A percentile compares a stretch with the other conserved stretches of the same genome.
Conservation (phyloP, 2,888 invertebrate genomes). For the Diarsia rubi region DNA sequence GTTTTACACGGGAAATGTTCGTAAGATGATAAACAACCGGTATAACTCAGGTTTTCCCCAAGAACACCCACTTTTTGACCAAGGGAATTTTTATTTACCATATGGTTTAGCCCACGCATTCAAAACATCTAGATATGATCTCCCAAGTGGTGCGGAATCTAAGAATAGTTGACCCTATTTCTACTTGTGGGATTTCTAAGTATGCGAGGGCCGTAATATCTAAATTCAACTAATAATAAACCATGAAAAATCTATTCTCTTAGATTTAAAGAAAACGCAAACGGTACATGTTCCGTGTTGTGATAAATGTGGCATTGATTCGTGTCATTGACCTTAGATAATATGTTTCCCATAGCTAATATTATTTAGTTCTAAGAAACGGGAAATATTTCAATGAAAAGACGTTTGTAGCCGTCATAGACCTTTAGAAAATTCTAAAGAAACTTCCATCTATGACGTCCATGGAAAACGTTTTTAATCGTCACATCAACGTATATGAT, state of each 20-base stretch:
- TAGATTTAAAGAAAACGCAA: neutral
- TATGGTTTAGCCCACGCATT: neutral
- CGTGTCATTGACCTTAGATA: conserved; percentile 33
- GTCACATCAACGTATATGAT: conserved; percentile 6
- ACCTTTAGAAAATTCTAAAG: conserved; percentile 7
- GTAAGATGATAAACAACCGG: neutral
- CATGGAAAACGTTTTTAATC: conserved; percentile 18
- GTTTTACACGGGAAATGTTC: conserved; percentile 13
- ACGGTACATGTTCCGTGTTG: conserved; percentile 5
- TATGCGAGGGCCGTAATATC: conserved; percentile 34
- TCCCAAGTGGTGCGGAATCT: conserved; percentile 36
- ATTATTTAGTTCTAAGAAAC: conserved; percentile 13
- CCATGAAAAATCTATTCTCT: conserved; percentile 19
- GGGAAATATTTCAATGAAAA: neutral
- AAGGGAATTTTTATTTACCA: neutral
- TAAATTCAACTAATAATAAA: conserved; percentile 34
- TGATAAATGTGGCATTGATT: conserved; percentile 14
- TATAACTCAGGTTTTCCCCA: conserved; percentile 20
- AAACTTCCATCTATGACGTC: too few relatives aligned
- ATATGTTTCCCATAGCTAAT: neutral
- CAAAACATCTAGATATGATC: neutral
- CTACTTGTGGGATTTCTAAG: conserved; percentile 34
- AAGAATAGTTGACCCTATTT: conserved; percentile 51
- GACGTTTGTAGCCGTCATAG: conserved; percentile 6
- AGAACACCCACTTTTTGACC: neutral